Evolutionary conservation across 2,113 vertebrate genomes (phyloP).

Genomic region (Saguinus imperator): DNA sequence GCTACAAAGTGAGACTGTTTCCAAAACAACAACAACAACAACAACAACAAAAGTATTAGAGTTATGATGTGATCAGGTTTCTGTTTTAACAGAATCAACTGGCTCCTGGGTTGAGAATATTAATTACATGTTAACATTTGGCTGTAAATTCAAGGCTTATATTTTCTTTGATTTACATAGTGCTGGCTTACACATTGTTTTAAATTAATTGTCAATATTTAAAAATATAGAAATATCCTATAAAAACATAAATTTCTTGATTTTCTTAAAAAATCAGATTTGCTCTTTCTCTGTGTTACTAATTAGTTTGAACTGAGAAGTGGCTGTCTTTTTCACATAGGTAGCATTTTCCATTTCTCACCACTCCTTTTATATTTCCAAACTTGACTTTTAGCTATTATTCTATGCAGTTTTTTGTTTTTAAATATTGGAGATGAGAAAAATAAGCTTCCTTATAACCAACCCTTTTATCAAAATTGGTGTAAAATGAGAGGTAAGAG

Average conservation of each 20-base stretch:
- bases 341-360: neutral
- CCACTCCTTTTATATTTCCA: neutral
- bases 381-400: neutral
- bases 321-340: neutral
- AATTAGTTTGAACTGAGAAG: neutral
- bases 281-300: neutral
- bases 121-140: neutral
- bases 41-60: neutral
- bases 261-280: constrained; percentile 2
- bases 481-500: neutral
- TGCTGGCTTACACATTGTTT: neutral
- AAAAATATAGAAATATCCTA: neutral
- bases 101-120: neutral
- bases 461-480: neutral
- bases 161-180: neutral
- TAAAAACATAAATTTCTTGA: neutral
- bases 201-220: neutral
- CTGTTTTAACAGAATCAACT: neutral
- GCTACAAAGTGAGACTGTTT: no score
- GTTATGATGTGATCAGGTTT: neutral
- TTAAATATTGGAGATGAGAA: neutral
- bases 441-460: neutral
- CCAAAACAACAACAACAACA: no score
- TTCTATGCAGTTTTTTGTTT: neutral
- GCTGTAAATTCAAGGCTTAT: neutral